Percentiles rank a stretch among this genome's conserved stretches.
Evolutionary conservation across 2,797 vertebrate species (phyloP).

Genomic region (Cyclura pinguis): DNA sequence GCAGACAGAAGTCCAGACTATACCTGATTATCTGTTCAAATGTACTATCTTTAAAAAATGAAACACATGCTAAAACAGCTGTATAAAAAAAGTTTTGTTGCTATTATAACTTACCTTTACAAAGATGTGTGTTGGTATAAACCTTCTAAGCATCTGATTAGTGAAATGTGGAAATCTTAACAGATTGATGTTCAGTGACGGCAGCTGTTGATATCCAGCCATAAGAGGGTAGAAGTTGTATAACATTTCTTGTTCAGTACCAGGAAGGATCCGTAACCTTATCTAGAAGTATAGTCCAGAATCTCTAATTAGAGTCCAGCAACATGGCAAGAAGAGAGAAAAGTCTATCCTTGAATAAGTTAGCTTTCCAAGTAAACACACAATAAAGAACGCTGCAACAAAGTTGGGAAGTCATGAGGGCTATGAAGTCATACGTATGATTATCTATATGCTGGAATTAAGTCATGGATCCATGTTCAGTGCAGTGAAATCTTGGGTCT

Average conservation of each 20-base stretch:
- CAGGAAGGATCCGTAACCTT: conserved; percentile 92
- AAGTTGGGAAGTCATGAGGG: not conserved
- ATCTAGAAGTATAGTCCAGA: conserved; percentile 80
- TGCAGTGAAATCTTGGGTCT: not conserved
- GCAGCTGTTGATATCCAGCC: conserved; percentile 96
- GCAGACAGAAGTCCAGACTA: not conserved
- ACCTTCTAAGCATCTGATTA: conserved; percentile 87
- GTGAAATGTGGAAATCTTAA: conserved; percentile 87
- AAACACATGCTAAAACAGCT: not conserved
- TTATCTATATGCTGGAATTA: not conserved
- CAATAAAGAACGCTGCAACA: not conserved
- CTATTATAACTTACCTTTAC: conserved; percentile 87
- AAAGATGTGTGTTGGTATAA: conserved; percentile 94
- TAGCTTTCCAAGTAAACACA: not conserved
- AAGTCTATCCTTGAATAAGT: not conserved
- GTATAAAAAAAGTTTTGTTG: not conserved
- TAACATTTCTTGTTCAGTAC: conserved; percentile 91
- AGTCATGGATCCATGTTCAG: not conserved
- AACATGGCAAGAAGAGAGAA: not conserved
- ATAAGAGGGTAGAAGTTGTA: conserved; percentile 98
- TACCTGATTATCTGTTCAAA: not conserved
- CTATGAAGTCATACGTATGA: not conserved
- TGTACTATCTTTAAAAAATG: not conserved
- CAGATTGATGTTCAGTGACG: conserved; percentile 90
- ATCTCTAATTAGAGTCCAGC: not conserved